These are phyloP conservation scores for Daboia siamensis DNA, from an alignment of 2,113 vertebrate genomes.

Conservation along the genomic window DNA sequence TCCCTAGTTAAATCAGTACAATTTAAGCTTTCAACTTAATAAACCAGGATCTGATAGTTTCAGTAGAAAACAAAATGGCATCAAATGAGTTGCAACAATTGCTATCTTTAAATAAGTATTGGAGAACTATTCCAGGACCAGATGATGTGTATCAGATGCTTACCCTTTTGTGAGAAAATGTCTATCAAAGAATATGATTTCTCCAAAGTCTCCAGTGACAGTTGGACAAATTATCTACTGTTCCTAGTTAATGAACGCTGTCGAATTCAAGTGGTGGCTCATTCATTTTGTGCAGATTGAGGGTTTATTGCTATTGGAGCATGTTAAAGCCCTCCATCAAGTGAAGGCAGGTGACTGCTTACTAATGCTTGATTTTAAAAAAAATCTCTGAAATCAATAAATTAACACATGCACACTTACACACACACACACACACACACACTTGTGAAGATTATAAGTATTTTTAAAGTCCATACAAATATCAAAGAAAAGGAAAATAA, in stretches of 20 bases:
- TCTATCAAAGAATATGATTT: not conserved
- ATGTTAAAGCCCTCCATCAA: constrained; percentile 41
- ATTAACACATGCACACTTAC: constrained; percentile 50
- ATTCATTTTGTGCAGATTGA: constrained; percentile 29
- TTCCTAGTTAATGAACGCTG: not conserved
- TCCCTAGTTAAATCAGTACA: not conserved
- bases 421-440: constrained; percentile 17
- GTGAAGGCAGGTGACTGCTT: constrained; percentile 11
- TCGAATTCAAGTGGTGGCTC: not conserved
- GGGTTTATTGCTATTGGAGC: constrained; percentile 45
- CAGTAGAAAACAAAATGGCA: not conserved
- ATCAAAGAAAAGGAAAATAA: constrained; percentile 21
- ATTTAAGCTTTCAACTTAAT: not conserved
- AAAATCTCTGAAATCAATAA: constrained; percentile 49
- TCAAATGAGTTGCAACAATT: not conserved
- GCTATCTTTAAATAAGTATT: not conserved
- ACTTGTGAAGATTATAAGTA: constrained; percentile 34
- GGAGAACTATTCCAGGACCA: not conserved
- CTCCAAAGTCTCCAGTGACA: not conserved
- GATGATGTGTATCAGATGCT: not conserved
- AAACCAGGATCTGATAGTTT: not conserved
- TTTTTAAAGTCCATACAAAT: constrained; percentile 54
- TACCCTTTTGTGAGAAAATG: not conserved
- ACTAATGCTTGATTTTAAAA: constrained; percentile 46
- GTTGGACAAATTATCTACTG: constrained; percentile 5